Percentiles rank a stretch among this genome's conserved stretches.
Conservation (phyloP, 2,113 vertebrate genomes). For the Menura novaehollandiae region DNA sequence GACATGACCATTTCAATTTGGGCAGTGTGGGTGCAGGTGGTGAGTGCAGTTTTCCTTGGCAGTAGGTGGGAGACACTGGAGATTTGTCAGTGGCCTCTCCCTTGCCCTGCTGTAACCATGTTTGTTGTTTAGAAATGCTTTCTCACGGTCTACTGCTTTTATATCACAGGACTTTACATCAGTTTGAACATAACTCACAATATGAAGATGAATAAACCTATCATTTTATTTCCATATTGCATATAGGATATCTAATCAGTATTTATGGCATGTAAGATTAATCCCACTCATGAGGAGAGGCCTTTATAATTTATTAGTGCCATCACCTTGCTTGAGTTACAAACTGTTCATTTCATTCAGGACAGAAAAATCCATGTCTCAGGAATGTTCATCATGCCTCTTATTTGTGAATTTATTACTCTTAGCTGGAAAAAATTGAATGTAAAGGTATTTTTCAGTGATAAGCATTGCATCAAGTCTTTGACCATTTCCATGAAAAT, state of each 20-base stretch:
- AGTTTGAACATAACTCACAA: neutral
- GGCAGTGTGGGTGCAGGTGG: too few relatives aligned
- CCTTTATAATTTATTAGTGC: constrained; percentile 18
- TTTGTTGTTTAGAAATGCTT: neutral
- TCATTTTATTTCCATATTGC: neutral
- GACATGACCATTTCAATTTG: neutral
- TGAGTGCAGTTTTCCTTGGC: neutral
- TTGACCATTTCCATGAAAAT: neutral
- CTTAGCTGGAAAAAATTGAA: neutral
- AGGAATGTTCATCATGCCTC: neutral
- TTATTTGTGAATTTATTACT: neutral
- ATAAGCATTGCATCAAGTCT: neutral
- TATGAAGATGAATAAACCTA: neutral
- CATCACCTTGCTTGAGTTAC: neutral
- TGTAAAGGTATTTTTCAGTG: neutral
- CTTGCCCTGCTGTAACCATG: neutral
- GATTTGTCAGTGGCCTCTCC: neutral
- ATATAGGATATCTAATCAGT: neutral
- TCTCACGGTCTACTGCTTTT: neutral
- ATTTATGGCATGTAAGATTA: constrained; percentile 8
- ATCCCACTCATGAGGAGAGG: neutral
- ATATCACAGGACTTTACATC: neutral
- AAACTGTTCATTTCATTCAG: neutral
- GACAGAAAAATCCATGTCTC: neutral
- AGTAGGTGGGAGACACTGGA: neutral